Evolutionary conservation across 2,113 vertebrate genomes (phyloP).

Genomic region (Cathartes aura): DNA sequence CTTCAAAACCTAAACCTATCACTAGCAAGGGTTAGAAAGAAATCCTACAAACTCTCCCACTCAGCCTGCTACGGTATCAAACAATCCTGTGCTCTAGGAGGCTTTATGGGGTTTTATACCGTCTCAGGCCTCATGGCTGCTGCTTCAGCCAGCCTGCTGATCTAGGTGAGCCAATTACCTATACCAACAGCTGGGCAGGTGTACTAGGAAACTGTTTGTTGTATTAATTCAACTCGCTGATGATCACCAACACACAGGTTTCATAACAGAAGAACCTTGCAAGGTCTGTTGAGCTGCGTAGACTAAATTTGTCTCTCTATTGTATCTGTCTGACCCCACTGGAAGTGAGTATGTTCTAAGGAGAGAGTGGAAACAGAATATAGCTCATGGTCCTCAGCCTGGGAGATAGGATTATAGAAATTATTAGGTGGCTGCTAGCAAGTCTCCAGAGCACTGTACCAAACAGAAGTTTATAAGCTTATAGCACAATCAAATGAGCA

Average conservation of each 20-base stretch:
- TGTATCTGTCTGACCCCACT: not conserved
- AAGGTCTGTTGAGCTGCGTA: fast-evolving
- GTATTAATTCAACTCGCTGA: not conserved
- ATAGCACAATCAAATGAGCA: not conserved
- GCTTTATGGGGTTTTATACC: not conserved
- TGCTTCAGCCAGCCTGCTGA: not conserved
- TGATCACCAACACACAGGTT: not conserved
- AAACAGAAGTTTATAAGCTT: not conserved
- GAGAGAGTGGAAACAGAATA: not conserved
- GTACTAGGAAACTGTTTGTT: not conserved
- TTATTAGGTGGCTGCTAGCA: not conserved
- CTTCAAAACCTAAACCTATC: not conserved
- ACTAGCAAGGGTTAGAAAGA: not conserved
- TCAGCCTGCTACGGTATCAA: not conserved
- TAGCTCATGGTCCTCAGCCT: not conserved
- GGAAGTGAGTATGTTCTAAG: not conserved
- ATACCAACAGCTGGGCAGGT: not conserved
- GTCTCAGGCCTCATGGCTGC: not conserved
- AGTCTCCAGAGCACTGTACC: not conserved
- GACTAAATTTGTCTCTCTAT: not conserved
- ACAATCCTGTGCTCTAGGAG: not conserved
- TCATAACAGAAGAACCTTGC: not conserved
- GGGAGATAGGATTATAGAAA: not conserved
- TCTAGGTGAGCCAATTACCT: no score
- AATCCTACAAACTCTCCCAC: not conserved